Base-by-base conservation (phyloP, 2,113 vertebrate genomes). In the Ceyx margarethae region DNA sequence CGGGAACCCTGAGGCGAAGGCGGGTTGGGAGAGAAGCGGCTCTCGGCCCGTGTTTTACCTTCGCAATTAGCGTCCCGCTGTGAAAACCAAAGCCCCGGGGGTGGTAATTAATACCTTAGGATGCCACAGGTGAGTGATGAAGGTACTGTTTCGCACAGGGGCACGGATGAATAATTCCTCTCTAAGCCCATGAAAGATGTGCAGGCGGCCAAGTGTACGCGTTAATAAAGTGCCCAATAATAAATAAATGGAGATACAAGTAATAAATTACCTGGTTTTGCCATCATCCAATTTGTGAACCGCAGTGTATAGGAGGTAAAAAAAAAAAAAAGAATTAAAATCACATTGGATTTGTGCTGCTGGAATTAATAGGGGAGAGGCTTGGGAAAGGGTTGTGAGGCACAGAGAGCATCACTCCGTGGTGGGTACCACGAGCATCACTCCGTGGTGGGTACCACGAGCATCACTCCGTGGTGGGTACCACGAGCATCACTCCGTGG, bases 231-330 rank as follows among this genome's bases (percentile, higher is more conserved):
- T 92, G 31, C 53, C 82, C 91, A 90, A 87, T 84, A 85, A 95
- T 97, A 98, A 96, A 96, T 95, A 97, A 96, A 97, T 97, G 95
- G 95, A 97, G 77, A 93, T 68, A 84, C 80, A 61, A 33, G 54
- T 64, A 89, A 96, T 97, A 96, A 97, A 97, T 97, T 93, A 95
- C 66, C 91, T 51, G 29, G 4, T 77, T 97, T 95, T 97, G 77
- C 93, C 95, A 80, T 88, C 89, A 87, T 68, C 83, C 86, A 92
- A 88, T 95, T 95, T 96, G 85, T 72, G 95, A 95, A 93, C 74
- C 80, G 68, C 51, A 40, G 48, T 22, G 50, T 45, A 83, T 85
- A 28, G 93, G 89, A 82, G 86, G 15, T 20, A 80, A 77, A 37
- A 20, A 46, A 46, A 46, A 46, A 46, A 46, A 46, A 50, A 50